Conservation (phyloP, 2,888 invertebrate species). For the Drosophila subsilvestris region DNA sequence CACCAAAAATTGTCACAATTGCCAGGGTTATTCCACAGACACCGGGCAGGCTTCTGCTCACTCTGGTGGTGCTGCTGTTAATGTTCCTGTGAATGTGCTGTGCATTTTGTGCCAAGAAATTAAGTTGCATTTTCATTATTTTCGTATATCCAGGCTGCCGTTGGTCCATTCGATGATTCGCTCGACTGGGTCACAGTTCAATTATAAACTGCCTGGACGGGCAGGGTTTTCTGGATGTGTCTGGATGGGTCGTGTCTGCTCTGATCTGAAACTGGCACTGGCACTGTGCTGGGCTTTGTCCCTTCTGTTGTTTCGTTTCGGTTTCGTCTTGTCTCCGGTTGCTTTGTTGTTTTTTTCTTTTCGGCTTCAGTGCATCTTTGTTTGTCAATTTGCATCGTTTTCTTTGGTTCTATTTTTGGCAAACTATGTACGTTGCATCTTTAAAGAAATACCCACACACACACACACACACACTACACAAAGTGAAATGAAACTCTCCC, state of each 20-base stretch:
- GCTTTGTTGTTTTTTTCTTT: constrained; percentile 42
- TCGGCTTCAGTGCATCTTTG: constrained; percentile 48
- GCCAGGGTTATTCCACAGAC: constrained; percentile 14
- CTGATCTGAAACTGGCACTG: background rate
- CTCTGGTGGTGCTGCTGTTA: constrained; percentile 16
- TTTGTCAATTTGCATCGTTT: constrained; percentile 56
- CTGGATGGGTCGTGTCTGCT: constrained; percentile 3
- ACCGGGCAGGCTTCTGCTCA: background rate
- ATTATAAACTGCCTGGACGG: constrained; percentile 65
- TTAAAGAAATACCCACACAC: constrained; percentile 35
- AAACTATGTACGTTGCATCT: constrained; percentile 41
- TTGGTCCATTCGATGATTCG: constrained; percentile 67
- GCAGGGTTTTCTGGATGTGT: constrained; percentile 18
- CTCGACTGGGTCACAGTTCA: constrained; percentile 70
- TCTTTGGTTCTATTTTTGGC: constrained; percentile 24
- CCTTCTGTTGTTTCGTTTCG: constrained; percentile 23
- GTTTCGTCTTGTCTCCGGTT: constrained; percentile 30
- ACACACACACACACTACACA: constrained; percentile 32
- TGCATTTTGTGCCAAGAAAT: constrained; percentile 64
- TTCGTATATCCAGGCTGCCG: constrained; percentile 41
- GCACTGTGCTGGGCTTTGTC: constrained; percentile 11
- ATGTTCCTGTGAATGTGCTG: constrained; percentile 36
- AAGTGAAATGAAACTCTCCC: constrained; percentile 64
- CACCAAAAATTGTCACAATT: constrained; percentile 63
- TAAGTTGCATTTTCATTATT: constrained; percentile 71